Conservation (phyloP, 92 coral and sea anemone genomes). For the Pocillopora grandis region DNA sequence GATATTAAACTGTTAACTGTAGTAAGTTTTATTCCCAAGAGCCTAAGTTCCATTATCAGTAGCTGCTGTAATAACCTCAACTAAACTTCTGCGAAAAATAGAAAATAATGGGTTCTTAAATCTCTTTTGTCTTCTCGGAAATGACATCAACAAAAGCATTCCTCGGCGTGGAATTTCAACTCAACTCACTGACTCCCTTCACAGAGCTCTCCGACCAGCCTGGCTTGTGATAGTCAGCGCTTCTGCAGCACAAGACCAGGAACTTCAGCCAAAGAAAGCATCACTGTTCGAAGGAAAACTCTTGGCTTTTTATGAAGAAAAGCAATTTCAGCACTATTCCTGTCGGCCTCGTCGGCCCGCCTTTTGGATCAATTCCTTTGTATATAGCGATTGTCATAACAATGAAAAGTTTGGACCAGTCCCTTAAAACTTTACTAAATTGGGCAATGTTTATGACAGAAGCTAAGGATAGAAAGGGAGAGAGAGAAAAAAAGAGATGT, state of each 20-base stretch:
- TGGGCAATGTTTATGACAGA: too few relatives aligned
- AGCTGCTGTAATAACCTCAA: slow-evolving; percentile 1
- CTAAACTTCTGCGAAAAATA: slow-evolving; percentile 3
- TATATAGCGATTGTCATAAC: background rate
- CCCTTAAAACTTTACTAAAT: too few relatives aligned
- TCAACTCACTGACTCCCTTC: background rate
- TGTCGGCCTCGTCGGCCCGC: background rate
- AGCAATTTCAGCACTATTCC: background rate
- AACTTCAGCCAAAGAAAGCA: background rate
- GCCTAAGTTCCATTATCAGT: background rate
- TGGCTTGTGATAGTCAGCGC: too few relatives aligned
- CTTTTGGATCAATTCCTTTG: background rate
- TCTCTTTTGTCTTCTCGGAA: slow-evolving; percentile 1
- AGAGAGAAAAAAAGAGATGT: too few relatives aligned
- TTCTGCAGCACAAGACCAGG: too few relatives aligned
- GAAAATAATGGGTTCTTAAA: background rate
- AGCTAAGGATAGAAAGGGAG: too few relatives aligned
- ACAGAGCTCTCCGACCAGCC: too few relatives aligned
- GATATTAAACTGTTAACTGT: slow-evolving; percentile 3
- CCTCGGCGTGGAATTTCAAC: background rate
- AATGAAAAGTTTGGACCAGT: too few relatives aligned
- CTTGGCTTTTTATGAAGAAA: background rate
- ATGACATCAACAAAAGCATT: background rate
- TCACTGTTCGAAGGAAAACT: background rate
- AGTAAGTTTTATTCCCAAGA: slow-evolving; percentile 3